Evolutionary conservation across 2,113 vertebrate species (phyloP).

Genomic region (Pluvialis apricaria): DNA sequence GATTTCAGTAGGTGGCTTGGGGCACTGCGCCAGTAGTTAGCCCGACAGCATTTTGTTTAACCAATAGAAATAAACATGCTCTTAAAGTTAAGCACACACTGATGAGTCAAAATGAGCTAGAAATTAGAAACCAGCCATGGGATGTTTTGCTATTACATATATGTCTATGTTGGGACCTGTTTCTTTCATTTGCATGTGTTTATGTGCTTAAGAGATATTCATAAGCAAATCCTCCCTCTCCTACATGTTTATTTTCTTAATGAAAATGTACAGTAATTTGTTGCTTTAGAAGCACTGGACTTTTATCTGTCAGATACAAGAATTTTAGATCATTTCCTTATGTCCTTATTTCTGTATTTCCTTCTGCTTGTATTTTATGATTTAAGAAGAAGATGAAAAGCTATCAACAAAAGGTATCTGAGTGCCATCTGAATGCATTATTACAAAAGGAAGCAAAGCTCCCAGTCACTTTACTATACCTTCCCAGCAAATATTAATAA

Average conservation of each 20-base stretch:
- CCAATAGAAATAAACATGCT: background rate
- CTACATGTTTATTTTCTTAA: background rate
- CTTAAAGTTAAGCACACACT: background rate
- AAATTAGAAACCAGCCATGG: background rate
- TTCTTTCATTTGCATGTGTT: conserved; percentile 4
- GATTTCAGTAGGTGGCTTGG: background rate
- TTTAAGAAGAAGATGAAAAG: conserved; percentile 21
- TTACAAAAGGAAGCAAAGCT: conserved; percentile 23
- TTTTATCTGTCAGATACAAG: background rate
- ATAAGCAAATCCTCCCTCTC: background rate
- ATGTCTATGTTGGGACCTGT: background rate
- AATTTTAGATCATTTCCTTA: conserved; percentile 13
- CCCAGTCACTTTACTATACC: background rate
- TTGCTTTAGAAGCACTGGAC: conserved; percentile 16
- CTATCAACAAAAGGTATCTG: background rate
- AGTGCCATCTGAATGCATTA: background rate
- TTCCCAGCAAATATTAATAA: conserved; percentile 34
- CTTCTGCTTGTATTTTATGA: conserved; percentile 23
- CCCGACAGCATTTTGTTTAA: background rate
- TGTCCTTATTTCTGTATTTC: background rate
- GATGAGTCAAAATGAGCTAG: background rate
- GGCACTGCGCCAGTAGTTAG: background rate
- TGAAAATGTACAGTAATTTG: background rate
- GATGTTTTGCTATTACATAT: background rate
- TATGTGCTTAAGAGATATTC: background rate